Conservation (phyloP, 1,140 invertebrate species). For the Drosophila santomea region DNA sequence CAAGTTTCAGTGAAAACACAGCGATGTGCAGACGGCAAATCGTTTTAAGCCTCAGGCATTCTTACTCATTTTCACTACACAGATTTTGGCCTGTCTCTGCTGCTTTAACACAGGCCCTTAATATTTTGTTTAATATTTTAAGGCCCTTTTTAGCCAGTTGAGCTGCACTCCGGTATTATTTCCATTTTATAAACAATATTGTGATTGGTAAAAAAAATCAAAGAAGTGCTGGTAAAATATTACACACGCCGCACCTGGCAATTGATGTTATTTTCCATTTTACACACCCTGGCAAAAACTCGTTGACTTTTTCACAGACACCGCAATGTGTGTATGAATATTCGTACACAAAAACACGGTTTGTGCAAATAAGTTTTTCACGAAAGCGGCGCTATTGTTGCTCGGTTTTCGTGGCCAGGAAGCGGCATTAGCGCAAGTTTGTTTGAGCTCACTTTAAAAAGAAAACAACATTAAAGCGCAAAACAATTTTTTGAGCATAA, state of each 20-base stretch:
- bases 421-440: conserved; percentile 42
- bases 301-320: conserved; percentile 49
- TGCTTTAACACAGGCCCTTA: not conserved
- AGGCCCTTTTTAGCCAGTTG: not conserved
- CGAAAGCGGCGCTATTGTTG: conserved; percentile 19
- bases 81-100: not conserved
- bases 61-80: not conserved
- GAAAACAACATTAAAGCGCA: not conserved
- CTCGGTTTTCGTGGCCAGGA: conserved; percentile 28
- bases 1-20: conserved; percentile 46
- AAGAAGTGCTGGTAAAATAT: conserved; percentile 33
- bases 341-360: conserved; percentile 32
- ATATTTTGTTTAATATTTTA: conserved; percentile 1
- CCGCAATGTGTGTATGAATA: conserved; percentile 3
- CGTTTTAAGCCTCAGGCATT: not conserved
- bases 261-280: conserved; percentile 73
- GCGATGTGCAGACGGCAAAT: conserved; percentile 15
- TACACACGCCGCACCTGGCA: conserved; percentile 34
- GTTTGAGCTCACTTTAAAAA: conserved; percentile 7
- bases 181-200: conserved; percentile 10
- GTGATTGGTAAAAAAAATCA: not conserved
- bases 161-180: conserved; percentile 12
- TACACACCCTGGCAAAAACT: conserved; percentile 60
- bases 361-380: conserved; percentile 50
- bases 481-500: not conserved